Evolutionary conservation across 2,113 vertebrate species (phyloP).

Genomic region (Mormyrus iriodes): DNA sequence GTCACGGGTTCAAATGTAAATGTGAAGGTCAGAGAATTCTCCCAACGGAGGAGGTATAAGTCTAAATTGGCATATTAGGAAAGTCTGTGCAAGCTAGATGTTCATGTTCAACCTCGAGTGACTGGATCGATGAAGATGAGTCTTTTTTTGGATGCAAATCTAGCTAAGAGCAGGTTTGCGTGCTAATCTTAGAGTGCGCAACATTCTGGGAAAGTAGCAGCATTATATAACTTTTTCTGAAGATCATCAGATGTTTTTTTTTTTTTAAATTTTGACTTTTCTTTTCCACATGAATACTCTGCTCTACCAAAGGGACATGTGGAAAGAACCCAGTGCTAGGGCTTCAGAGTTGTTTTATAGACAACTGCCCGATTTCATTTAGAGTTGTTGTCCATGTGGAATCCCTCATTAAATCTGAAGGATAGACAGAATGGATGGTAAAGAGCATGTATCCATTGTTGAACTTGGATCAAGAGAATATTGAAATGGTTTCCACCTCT

Average conservation of each 20-base stretch:
- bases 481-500: not conserved
- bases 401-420: not conserved
- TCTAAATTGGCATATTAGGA: not conserved
- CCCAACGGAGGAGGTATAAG: not conserved
- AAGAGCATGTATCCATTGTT: not conserved
- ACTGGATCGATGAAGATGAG: too few species aligned
- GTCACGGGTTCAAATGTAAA: not conserved
- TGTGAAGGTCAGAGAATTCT: not conserved
- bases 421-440: not conserved
- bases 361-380: not conserved
- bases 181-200: not conserved
- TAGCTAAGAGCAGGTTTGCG: not conserved
- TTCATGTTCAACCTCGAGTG: too few species aligned
- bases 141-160: not conserved
- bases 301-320: not conserved
- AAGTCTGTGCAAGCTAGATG: too few species aligned
- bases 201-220: not conserved
- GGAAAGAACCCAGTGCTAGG: not conserved
- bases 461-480: not conserved
- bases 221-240: not conserved
- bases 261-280: not conserved
- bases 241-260: not conserved
- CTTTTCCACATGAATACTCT: not conserved
- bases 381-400: not conserved
- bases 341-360: not conserved